Evolutionary conservation across 1,140 invertebrate species (phyloP), one percentile per base, ranked within the genome.

Genomic region (Lasioglossum albipes): DNA sequence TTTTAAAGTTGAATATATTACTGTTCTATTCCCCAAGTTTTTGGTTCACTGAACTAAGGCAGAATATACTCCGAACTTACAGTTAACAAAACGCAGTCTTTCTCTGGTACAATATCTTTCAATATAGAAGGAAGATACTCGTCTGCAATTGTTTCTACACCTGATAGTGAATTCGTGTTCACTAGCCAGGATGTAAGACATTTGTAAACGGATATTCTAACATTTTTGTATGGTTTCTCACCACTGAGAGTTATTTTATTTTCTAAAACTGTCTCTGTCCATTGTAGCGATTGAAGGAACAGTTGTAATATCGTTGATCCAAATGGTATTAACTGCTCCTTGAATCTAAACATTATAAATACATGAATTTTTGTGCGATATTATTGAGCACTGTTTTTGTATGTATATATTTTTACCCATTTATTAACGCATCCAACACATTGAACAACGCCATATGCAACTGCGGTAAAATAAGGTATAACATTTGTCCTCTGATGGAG

Each of bases 341-440:
- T 71, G 70, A 88, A 88, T 77, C 87, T 88, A 74, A 57, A 64
- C 18, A 65, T 27, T 61, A 69, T 45, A 45, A 20, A 45, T 12
- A 59, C n/a, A 57, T 61, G 42, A 41, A 64, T 71, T 57, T 36
- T 20, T 9, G 62, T 49, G 6, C 2, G 31, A 52, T 41, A 49
- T 52, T 68, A 9, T 9, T 69, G n/a, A 7, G 31, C 59, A 20
- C 13, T 59, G 16, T 10, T 4, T 9, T 54, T 9, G 61, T 74
- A 10, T 41, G 27, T 75, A 73, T 16, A 67, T 67, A 57, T 61
- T 75, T 74, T 41, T 86, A 92, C 91, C 91, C 87, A 65, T 82
- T 72, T 74, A 93, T 90, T 12, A 93, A 82, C 7, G 86, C 73
- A 61, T 91, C 68, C 2, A 92, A 81, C 65, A 92, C 85, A n/a